A percentile compares a stretch with the other conserved stretches of the same genome.
Evolutionary conservation across 1,140 invertebrate genomes (phyloP).

Genomic region (Microplitis demolitor): DNA sequence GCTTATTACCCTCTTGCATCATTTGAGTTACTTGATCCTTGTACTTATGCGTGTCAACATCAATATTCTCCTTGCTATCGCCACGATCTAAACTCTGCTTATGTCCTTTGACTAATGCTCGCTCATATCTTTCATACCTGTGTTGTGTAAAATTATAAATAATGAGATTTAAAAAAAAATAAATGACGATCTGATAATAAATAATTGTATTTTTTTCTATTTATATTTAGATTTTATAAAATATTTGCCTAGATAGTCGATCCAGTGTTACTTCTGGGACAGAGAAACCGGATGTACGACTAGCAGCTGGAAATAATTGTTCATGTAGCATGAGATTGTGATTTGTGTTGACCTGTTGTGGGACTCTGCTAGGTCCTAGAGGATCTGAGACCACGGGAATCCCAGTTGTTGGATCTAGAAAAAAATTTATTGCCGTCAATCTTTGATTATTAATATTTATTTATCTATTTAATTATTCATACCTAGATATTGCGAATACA

Average conservation of each 20-base stretch:
- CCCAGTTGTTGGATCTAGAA: slow-evolving; percentile 69
- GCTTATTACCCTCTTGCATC: slow-evolving; percentile 61
- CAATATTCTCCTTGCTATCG: slow-evolving; percentile 55
- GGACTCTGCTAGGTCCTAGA: slow-evolving; percentile 64
- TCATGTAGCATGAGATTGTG: slow-evolving; percentile 82
- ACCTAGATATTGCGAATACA: slow-evolving; percentile 77
- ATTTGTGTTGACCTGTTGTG: slow-evolving; percentile 69
- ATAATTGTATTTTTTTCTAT: slow-evolving; percentile 17
- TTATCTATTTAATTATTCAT: slow-evolving; percentile 25
- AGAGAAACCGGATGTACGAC: slow-evolving; percentile 58
- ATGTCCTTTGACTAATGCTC: slow-evolving; percentile 65
- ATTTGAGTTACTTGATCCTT: slow-evolving; percentile 57
- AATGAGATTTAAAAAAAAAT: background rate
- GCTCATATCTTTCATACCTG: slow-evolving; percentile 64
- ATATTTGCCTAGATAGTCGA: slow-evolving; percentile 53
- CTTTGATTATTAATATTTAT: no score
- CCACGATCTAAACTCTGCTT: slow-evolving; percentile 56
- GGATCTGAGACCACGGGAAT: slow-evolving; percentile 70
- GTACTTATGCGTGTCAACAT: slow-evolving; percentile 54
- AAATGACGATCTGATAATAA: background rate
- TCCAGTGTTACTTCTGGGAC: slow-evolving; percentile 57
- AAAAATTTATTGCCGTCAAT: background rate
- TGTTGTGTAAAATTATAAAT: slow-evolving; percentile 22
- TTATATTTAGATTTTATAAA: background rate
- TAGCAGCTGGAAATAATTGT: slow-evolving; percentile 73